These are phyloP conservation scores for Okamejei kenojei DNA, from an alignment of 2,797 vertebrate species.

Conservation along the genomic window DNA sequence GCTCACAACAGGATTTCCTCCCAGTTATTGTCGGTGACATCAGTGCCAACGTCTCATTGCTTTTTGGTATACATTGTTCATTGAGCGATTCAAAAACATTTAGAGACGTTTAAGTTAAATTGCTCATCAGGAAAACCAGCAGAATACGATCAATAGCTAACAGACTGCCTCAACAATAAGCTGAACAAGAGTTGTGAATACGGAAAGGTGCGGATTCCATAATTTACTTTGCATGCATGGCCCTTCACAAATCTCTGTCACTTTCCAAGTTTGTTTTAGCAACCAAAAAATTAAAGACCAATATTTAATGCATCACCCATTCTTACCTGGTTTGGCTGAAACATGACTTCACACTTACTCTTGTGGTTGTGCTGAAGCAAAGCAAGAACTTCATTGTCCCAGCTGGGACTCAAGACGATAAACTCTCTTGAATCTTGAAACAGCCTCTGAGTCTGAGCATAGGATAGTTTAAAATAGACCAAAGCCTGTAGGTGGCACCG, in stretches of 20 bases:
- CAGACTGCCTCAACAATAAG: not conserved
- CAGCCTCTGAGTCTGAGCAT: no score
- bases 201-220: not conserved
- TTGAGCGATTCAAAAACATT: not conserved
- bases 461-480: no score
- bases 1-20: not conserved
- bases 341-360: no score
- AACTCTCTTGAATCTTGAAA: no score
- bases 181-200: not conserved
- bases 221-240: not conserved
- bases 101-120: not conserved
- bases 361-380: no score
- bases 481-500: no score
- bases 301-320: no score
- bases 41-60: not conserved
- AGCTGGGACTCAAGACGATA: no score
- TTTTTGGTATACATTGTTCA: not conserved
- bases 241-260: no score
- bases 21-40: not conserved
- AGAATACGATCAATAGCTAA: not conserved
- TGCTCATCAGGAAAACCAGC: not conserved
- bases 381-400: no score
- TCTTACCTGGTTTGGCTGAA: no score
- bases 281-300: not conserved
- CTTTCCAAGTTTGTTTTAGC: not conserved